phyloP scores from a whole-genome alignment of 2,888 invertebrate species.

The Aphrophora alni region DNA sequence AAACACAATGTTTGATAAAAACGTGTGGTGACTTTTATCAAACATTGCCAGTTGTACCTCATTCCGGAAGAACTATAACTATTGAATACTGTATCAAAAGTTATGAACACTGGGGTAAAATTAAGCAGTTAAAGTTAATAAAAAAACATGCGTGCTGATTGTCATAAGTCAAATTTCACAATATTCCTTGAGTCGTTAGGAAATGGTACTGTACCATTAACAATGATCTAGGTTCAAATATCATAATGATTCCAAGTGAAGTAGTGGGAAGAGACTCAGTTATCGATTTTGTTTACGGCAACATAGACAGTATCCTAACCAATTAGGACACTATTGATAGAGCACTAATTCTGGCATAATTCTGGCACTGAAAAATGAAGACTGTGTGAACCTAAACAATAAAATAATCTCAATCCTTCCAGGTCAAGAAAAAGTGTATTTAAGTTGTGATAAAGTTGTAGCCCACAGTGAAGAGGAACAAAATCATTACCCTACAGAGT shows the following conservation, averaged over 20 bases:
- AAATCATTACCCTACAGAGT: conserved; percentile 13
- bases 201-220: background rate
- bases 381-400: background rate
- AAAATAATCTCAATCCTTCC: background rate
- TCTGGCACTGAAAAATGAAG: conserved; percentile 16
- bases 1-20: conserved; percentile 13
- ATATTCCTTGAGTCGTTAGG: background rate
- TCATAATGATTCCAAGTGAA: conserved; percentile 5
- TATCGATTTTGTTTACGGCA: conserved; percentile 1
- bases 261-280: conserved; percentile 3
- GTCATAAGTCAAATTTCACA: background rate
- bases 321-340: background rate
- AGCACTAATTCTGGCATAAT: conserved; percentile 17
- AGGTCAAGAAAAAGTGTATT: conserved; percentile 13
- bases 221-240: conserved; percentile 6
- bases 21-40: conserved; percentile 18
- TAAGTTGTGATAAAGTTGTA: conserved; percentile 13
- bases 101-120: background rate
- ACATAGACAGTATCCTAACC: background rate
- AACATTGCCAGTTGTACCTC: conserved; percentile 17
- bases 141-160: conserved; percentile 20
- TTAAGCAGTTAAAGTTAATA: background rate
- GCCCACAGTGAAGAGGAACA: conserved; percentile 11
- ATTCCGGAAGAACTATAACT: background rate
- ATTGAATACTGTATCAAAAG: conserved; percentile 18